Evolutionary conservation across 2,113 vertebrate genomes (phyloP).

Genomic region (Carlito syrichta): DNA sequence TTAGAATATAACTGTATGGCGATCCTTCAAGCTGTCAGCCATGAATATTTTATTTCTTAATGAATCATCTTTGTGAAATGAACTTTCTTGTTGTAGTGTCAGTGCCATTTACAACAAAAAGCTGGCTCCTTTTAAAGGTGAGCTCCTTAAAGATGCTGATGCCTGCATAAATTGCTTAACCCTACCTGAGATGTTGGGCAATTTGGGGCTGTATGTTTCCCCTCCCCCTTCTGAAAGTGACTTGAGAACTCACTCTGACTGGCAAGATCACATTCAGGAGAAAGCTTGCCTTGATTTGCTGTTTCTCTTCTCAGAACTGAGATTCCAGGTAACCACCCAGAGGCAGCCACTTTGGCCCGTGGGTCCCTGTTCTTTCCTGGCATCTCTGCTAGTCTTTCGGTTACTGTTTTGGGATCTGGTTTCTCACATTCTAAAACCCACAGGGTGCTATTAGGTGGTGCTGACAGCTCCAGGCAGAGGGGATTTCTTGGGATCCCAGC

Average conservation of each 20-base stretch:
- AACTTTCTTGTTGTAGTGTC: slow-evolving; percentile 92
- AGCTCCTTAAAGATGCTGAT: slow-evolving; percentile 84
- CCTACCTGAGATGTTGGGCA: slow-evolving; percentile 73
- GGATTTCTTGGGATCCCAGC: neutral
- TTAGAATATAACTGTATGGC: slow-evolving; percentile 98
- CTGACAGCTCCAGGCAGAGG: neutral
- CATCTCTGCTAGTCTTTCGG: neutral
- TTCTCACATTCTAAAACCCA: neutral
- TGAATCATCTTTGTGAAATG: slow-evolving; percentile 93
- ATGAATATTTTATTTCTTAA: slow-evolving; percentile 96
- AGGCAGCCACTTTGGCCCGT: neutral
- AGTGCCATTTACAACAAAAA: slow-evolving; percentile 89
- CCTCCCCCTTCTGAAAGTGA: slow-evolving; percentile 29
- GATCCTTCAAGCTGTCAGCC: slow-evolving; percentile 99
- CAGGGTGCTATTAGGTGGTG: neutral
- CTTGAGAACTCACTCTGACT: slow-evolving; percentile 32
- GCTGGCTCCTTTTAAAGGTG: slow-evolving; percentile 86
- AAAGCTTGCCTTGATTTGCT: neutral
- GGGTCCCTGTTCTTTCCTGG: neutral
- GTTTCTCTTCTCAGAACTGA: slow-evolving; percentile 56
- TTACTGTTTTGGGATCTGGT: slow-evolving; percentile 1
- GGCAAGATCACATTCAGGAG: slow-evolving; percentile 23
- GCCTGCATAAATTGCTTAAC: slow-evolving; percentile 81
- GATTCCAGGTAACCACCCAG: neutral
- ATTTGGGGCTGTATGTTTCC: neutral